A percentile compares a stretch with the other conserved stretches of the same genome.
Conservation (phyloP, 2,797 vertebrate genomes). For the Peromyscus melanophrys region DNA sequence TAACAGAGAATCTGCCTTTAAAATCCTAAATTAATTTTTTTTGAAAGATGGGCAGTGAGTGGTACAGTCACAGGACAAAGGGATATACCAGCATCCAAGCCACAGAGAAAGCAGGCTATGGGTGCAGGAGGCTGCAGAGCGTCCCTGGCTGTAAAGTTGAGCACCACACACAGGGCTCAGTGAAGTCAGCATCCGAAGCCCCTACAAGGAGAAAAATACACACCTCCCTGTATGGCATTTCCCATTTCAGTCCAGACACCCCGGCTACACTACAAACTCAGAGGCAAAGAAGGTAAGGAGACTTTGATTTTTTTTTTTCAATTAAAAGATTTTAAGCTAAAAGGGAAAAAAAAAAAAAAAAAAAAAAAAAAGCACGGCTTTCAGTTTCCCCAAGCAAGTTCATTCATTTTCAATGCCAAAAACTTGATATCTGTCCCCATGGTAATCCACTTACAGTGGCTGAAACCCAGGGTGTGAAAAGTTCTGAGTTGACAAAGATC, state of each 20-base stretch:
- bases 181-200: background rate
- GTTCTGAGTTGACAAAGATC: conserved; percentile 62
- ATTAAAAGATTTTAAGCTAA: conserved; percentile 13
- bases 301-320: background rate
- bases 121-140: background rate
- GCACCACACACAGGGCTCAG: background rate
- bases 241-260: background rate
- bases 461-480: conserved; percentile 53
- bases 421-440: background rate
- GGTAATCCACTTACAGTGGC: conserved; percentile 46
- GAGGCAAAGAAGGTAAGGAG: background rate
- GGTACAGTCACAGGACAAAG: background rate
- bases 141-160: background rate
- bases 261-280: background rate
- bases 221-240: background rate
- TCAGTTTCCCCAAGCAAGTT: background rate
- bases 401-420: conserved; percentile 30
- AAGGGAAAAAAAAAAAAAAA: background rate
- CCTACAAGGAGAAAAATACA: background rate
- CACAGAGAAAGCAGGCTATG: background rate
- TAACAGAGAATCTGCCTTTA: background rate
- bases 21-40: background rate
- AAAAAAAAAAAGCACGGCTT: background rate
- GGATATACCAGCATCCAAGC: background rate
- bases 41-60: background rate